Evolutionary conservation across 53 echinoderm and acorn worm genomes (phyloP).

Genomic region (Paracentrotus lividus): DNA sequence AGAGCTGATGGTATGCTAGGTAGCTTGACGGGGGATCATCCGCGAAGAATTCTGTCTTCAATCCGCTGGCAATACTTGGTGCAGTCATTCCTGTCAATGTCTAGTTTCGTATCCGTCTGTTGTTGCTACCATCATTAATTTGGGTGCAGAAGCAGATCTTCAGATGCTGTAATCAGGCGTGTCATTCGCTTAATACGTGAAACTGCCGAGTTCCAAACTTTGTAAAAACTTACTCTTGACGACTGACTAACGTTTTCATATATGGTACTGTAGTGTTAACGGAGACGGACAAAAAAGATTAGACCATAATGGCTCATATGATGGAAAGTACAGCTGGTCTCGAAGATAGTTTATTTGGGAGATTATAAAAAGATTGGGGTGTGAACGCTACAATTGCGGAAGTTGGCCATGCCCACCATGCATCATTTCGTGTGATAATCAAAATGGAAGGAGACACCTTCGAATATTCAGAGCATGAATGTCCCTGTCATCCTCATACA

Average conservation of each 20-base stretch:
- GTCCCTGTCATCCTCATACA: constrained; percentile 93
- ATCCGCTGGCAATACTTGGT: constrained; percentile 28
- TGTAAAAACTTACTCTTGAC: not conserved
- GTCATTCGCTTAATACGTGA: not conserved
- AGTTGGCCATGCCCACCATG: constrained; percentile 86
- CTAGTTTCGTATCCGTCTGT: not conserved
- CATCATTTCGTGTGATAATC: constrained; percentile 92
- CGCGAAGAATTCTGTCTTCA: constrained; percentile 26
- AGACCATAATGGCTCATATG: constrained; percentile 78
- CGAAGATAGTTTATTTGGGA: constrained; percentile 93
- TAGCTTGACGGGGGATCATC: constrained; percentile 41
- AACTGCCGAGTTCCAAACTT: not conserved
- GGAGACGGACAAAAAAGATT: not conserved
- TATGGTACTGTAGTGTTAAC: not conserved
- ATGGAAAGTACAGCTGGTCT: constrained; percentile 86
- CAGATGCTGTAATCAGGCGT: not conserved
- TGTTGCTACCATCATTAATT: not conserved
- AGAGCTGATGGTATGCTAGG: constrained; percentile 47
- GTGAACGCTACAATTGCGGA: constrained; percentile 89
- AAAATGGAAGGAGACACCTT: constrained; percentile 76
- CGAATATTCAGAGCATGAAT: constrained; percentile 89
- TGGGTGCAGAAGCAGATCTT: not conserved
- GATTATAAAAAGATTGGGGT: constrained; percentile 87
- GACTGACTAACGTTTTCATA: not conserved
- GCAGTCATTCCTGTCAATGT: constrained; percentile 32